Base-by-base conservation (phyloP, 2,888 invertebrate genomes). In the Nomada lathburiana region DNA sequence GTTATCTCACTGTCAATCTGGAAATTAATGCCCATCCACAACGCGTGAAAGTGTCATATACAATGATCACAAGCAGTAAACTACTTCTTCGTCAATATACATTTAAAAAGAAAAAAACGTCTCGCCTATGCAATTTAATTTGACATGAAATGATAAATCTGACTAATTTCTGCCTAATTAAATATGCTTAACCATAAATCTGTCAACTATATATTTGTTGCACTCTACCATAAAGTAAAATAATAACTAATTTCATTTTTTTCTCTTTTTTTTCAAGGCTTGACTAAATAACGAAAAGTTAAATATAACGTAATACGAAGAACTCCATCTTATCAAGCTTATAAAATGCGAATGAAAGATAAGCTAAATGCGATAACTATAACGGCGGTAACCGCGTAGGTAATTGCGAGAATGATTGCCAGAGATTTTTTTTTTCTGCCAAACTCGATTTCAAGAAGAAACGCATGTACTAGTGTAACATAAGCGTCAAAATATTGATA, bases 1-100 rank as follows among this genome's bases (percentile, higher is more conserved):
- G 23, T 72, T 76, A 76, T 76, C 76, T 59, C 65, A 73, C 64
- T 65, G 52, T 73, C 72, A 65, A 76, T 73, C 73, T 65, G 42
- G n/a, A 60, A 77, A 60, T 53, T 62, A 47, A 75, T 44, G 69
- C 26, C 16, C 63, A 9, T 42, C 71, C 36, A 53, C 42, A 44
- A 62, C 62, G 62, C 75, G 62, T 62, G 70, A 75, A 70, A 75
- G 60, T 75, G 47, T 70, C 69, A 60, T 26, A 23, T 20, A 16
- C 60, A 29, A 44, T 36, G 18, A 70, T 75, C 60, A 62, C 44
- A 18, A 69, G 23, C 69, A 20, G 44, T 23, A 29, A 75, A 69
- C 42, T 10, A n/a, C 29, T 29, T 29, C 44, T 13, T 59, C 36
- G 23, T 59, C 67, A 67, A 59, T 47, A 36, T 50, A 52, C 69